Percentiles rank a stretch among this genome's conserved stretches.
phyloP scores from a whole-genome alignment of 2,113 vertebrate genomes.

The Malurus melanocephalus region DNA sequence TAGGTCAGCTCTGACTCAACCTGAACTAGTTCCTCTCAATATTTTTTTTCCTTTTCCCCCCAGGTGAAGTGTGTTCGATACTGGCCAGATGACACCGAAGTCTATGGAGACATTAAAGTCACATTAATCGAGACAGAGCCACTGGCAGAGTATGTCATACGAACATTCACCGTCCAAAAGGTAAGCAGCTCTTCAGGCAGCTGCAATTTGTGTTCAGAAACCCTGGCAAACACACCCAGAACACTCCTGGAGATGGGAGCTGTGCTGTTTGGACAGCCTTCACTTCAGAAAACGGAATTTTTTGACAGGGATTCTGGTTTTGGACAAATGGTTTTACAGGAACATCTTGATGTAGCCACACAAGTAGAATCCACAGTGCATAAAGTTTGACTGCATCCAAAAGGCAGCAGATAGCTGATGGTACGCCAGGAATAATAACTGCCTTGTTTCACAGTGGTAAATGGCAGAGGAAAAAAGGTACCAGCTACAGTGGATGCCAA shows the following conservation, averaged over 20 bases:
- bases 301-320: not conserved
- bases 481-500: not conserved
- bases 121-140: constrained; percentile 95
- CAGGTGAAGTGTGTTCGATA: constrained; percentile 97
- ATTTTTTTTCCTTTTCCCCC: not conserved
- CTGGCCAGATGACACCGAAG: constrained; percentile 95
- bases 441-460: not conserved
- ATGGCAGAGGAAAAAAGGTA: not conserved
- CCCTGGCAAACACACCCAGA: not conserved
- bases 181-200: constrained; percentile 67
- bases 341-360: not conserved
- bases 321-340: constrained; percentile 2
- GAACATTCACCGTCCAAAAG: constrained; percentile 96
- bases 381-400: constrained; percentile 14
- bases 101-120: constrained; percentile 96
- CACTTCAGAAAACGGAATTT: not conserved
- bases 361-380: not conserved
- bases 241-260: not conserved
- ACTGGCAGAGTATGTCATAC: constrained; percentile 92
- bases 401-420: constrained; percentile 1
- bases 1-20: not conserved
- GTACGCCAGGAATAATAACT: constrained; percentile 1
- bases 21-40: not conserved
- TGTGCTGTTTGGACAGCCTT: not conserved
- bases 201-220: not conserved